These are phyloP conservation scores for Sus scrofa DNA, from an alignment of 2,113 vertebrate species.

Conservation along the genomic window DNA sequence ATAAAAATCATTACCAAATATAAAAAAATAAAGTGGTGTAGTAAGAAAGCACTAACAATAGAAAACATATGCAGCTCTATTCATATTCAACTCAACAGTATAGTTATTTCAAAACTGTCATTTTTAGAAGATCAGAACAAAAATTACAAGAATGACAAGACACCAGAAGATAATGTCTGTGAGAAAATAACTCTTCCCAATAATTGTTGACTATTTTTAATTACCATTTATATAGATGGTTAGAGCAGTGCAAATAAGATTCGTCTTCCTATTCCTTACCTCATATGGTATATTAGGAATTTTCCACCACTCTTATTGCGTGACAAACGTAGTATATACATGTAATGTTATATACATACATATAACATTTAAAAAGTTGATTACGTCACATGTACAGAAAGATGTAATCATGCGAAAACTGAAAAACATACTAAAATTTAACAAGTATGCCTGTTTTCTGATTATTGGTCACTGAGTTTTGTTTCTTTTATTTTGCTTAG, in stretches of 20 bases:
- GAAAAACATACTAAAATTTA: background rate
- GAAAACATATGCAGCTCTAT: background rate
- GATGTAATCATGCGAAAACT: background rate
- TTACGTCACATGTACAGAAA: background rate
- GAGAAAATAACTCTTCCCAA: background rate
- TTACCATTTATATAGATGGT: background rate
- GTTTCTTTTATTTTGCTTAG: background rate
- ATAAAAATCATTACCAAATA: no score
- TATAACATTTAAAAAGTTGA: background rate
- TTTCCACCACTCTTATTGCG: background rate
- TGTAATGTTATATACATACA: no score
- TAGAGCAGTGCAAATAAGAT: background rate
- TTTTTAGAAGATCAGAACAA: background rate
- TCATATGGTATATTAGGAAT: background rate
- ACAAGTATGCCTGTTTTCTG: background rate
- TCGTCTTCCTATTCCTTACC: background rate
- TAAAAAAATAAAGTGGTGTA: no score
- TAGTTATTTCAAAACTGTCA: background rate
- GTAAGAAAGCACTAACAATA: background rate
- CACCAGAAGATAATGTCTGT: background rate
- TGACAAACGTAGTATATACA: background rate
- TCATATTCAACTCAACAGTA: background rate
- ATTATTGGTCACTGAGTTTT: background rate
- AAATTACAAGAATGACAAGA: background rate
- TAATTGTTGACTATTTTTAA: background rate